These are phyloP conservation scores for Loripinus fragilis DNA, from an alignment of 2,888 invertebrate species.

Conservation along the genomic window DNA sequence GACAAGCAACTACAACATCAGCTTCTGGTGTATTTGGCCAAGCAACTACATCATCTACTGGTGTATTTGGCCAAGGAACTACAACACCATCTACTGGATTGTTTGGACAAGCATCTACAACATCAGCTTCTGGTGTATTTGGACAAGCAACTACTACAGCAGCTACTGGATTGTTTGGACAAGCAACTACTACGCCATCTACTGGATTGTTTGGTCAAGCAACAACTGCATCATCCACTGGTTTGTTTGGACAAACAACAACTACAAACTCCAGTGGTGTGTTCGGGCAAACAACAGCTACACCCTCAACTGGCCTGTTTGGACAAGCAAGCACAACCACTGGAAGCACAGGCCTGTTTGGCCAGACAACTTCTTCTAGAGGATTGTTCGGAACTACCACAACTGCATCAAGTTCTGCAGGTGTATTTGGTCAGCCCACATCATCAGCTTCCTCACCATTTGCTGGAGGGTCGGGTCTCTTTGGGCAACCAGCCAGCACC, in stretches of 20 bases:
- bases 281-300: constrained; percentile 32
- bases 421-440: constrained; percentile 22
- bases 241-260: constrained; percentile 54
- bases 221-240: constrained; percentile 29
- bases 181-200: constrained; percentile 30
- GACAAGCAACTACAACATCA: constrained; percentile 20
- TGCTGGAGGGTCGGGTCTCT: background rate
- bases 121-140: constrained; percentile 29
- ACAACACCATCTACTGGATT: constrained; percentile 12
- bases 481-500: background rate
- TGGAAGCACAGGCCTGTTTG: constrained; percentile 22
- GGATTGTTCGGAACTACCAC: constrained; percentile 42
- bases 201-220: constrained; percentile 38
- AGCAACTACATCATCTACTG: constrained; percentile 22
- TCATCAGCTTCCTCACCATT: constrained; percentile 6
- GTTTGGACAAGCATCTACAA: constrained; percentile 43
- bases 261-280: constrained; percentile 30
- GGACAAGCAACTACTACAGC: constrained; percentile 31
- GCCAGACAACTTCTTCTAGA: constrained; percentile 21
- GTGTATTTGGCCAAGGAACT: constrained; percentile 37
- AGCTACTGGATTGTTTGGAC: constrained; percentile 41
- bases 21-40: constrained; percentile 19
- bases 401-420: constrained; percentile 1
- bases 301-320: constrained; percentile 27
- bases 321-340: constrained; percentile 25